Base-by-base conservation (phyloP, 2,888 invertebrate species). In the Hydrotaea cyrtoneurina region DNA sequence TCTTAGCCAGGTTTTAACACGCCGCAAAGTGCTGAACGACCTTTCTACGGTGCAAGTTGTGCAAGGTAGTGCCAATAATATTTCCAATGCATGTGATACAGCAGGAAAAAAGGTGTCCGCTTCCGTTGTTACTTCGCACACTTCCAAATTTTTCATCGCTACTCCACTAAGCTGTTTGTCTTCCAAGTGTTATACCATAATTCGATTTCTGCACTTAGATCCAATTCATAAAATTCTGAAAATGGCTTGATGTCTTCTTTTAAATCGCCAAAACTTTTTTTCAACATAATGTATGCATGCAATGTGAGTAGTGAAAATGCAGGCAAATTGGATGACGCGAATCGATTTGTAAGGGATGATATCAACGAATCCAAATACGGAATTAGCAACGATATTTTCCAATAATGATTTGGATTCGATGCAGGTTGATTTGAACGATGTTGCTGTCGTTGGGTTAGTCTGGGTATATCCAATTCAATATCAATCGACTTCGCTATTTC, bases 311-410 rank as follows among this genome's bases (percentile, higher is more conserved):
- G 39, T 39, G 39, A 39, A 39, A 39, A 39, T 39, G 39, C 39
- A 39, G 39, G 39, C 39, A 50, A 46, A 53, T 53, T 53, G 53
- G 53, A 53, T 53, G 53, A 53, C 53, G 53, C 53, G 53, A 53
- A 53, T 53, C 53, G 53, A 53, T 53, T 53, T 53, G 53, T 19
- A 53, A 53, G 53, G 17, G 17, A 53, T 53, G 53, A 53, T 53
- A 53, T 53, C 53, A 53, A 53, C 53, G 53, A 53, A 53, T 53
- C 53, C 53, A 53, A 53, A 53, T 53, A 53, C 53, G 53, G 53
- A 53, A 53, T 53, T 53, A 53, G 53, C 53, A 53, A 53, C 53
- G 53, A 53, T 53, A 53, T 53, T 53, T 53, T 53, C 53, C 53
- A 53, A 53, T 53, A 53, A 53, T 53, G 17, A 53, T 53, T 53